Conservation (phyloP, 2,888 invertebrate species). For the Teleiodes luculella region DNA sequence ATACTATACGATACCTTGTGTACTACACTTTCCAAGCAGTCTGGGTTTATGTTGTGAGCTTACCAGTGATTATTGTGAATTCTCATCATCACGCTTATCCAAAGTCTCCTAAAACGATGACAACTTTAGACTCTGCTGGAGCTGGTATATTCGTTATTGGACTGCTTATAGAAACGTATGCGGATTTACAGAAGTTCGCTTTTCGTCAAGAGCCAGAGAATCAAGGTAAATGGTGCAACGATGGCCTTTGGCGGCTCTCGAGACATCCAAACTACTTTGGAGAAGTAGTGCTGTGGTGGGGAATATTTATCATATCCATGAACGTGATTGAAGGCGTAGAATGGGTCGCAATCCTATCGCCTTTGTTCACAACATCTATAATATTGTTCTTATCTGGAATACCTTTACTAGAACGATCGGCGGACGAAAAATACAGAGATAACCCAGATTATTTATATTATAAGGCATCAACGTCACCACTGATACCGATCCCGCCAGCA, state of each 20-base stretch:
- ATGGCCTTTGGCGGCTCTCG: conserved; percentile 92
- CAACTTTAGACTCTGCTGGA: conserved; percentile 91
- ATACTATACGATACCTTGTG: conserved; percentile 91
- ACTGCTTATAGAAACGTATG: conserved; percentile 91
- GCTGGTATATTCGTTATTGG: conserved; percentile 91
- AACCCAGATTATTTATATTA: conserved; percentile 92
- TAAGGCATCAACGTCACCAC: conserved; percentile 91
- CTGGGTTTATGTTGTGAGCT: conserved; percentile 94
- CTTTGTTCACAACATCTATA: conserved; percentile 91
- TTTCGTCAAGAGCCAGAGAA: conserved; percentile 93
- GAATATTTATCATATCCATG: conserved; percentile 92
- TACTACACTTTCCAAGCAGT: conserved; percentile 95
- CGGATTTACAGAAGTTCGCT: conserved; percentile 94
- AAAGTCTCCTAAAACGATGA: conserved; percentile 89
- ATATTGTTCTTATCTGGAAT: conserved; percentile 94
- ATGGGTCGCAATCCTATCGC: conserved; percentile 92
- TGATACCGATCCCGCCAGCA: conserved; percentile 92
- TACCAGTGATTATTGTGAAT: conserved; percentile 94
- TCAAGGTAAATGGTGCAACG: conserved; percentile 95
- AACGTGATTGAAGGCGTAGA: conserved; percentile 91
- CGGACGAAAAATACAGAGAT: conserved; percentile 93
- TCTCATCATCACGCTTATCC: conserved; percentile 88
- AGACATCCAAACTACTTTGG: conserved; percentile 97
- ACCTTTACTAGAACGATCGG: conserved; percentile 90
- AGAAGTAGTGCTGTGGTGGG: conserved; percentile 96